Evolutionary conservation across 2,797 vertebrate genomes (phyloP), one percentile per base, ranked within the genome.

Genomic region (Silurus aristotelis): DNA sequence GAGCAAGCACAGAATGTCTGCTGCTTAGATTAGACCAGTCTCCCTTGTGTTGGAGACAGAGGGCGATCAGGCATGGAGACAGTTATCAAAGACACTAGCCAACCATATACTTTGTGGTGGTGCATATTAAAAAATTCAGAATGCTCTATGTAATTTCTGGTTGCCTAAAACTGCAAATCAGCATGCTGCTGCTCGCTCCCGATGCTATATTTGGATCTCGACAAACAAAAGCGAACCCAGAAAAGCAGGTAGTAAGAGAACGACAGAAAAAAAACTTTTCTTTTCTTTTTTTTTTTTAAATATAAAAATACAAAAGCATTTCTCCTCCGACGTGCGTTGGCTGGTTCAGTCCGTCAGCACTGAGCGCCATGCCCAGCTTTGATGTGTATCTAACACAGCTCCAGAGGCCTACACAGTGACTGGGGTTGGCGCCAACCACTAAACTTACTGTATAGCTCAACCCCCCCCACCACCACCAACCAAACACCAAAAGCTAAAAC

Each of bases 61-160:
- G 89, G 86, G 92, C 91, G 90, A 93, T 94, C 93, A 93, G 91
- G 91, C 94, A 94, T 93, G 90, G 92, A 94, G 93, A 93, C 92
- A 92, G 91, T 93, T 93, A 94, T 94, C 92, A 92, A 94, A 93
- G 90, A 94, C 89, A 72, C 90, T 82, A 91, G 89, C 80, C 91
- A 88, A 94, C 91, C 91, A 93, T 95, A 92, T 94, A 95, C 93
- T 95, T 95, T 93, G 94, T 94, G 94, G 94, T 90, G 85, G 61
- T 89, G 93, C 88, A 80, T 94, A 94, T 95, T 94, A 95, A 95
- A 94, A 94, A 91, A 90, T 91, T 91, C 91, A 82, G 90, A 92
- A 91, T 89, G 93, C 89, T 93, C 92, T 92, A 93, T 95, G 92
- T 94, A 93, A 95, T 95, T 95, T 95, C 90, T 93, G 94, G 93